Evolutionary conservation across 2,797 vertebrate genomes (phyloP), one percentile per base, ranked within the genome.

Genomic region (Perodicticus potto): DNA sequence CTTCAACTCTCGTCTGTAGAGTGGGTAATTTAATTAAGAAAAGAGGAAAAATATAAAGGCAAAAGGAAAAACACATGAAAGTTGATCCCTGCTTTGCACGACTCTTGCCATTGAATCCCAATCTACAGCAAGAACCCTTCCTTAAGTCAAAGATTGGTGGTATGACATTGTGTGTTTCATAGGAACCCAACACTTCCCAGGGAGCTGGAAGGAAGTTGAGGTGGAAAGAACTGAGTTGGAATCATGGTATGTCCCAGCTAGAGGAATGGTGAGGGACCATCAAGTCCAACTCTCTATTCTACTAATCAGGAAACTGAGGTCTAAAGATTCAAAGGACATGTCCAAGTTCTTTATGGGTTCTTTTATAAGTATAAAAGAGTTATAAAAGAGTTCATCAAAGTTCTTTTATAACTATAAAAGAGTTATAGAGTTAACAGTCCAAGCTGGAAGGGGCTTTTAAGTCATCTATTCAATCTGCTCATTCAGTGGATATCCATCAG

Each of bases 1-100:
- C 16, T 3, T 93, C n/a, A 61, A 16, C 25, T 89, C 76, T 89
- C n/a, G 45, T 37, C 61, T 77, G 34, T 25, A 5, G 53, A 49
- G 11, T 55, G 19, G 53, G 59, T 91, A 69, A 78, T 86, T 80
- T 89, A 78, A 80, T 93, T 74, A 91, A 81, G 72, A 45, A 74
- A 70, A 55, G 49, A 69, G 40, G 4, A 37, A 88, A 43, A 55
- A 63, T 32, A 20, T 16, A 53, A 53, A 53, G 49, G 49, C 74
- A 74, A 74, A 61, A 40, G 73, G 40, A 7, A 37, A 88, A 81
- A 43, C 55, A 63, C 23, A 20, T 40, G 40, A 86, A 40, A 23
- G 13, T 22, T 19, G 34, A 74, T 20, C 14, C 70, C 14, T 69
- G 29, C 59, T 84, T 55, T 53, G 32, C 22, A 4, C 34, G 22